Conservation (phyloP, 2,113 vertebrate genomes). For the Zapornia atra region DNA sequence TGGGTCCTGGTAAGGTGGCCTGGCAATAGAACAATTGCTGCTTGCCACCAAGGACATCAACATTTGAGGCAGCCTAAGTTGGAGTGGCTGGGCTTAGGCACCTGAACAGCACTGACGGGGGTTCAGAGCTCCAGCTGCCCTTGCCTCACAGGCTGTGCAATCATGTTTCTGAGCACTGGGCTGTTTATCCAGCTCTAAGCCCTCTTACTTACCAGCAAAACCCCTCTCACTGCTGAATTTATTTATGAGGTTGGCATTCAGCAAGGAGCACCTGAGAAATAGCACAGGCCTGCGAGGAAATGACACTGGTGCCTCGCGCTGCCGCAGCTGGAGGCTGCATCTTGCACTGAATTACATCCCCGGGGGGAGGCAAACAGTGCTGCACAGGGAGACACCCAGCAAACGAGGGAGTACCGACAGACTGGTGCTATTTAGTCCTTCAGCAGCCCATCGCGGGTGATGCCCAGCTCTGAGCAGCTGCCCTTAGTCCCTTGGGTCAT, state of each 20-base stretch:
- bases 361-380: fast-evolving
- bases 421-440: fast-evolving
- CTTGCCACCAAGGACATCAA: neutral
- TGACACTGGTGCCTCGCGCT: fast-evolving
- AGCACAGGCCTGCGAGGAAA: neutral
- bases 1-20: neutral
- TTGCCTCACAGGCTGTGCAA: neutral
- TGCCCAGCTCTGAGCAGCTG: neutral
- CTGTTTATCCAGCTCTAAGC: neutral
- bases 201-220: neutral
- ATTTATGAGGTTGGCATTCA: neutral
- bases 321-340: fast-evolving
- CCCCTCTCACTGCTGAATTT: neutral
- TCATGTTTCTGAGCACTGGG: neutral
- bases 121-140: fast-evolving
- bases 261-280: neutral
- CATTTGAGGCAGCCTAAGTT: neutral
- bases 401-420: fast-evolving
- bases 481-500: neutral
- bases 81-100: neutral
- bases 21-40: fast-evolving
- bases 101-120: neutral
- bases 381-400: neutral
- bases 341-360: fast-evolving
- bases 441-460: fast-evolving